phyloP scores from a whole-genome alignment of 2,888 invertebrate species.

The Hyposoter didymator region DNA sequence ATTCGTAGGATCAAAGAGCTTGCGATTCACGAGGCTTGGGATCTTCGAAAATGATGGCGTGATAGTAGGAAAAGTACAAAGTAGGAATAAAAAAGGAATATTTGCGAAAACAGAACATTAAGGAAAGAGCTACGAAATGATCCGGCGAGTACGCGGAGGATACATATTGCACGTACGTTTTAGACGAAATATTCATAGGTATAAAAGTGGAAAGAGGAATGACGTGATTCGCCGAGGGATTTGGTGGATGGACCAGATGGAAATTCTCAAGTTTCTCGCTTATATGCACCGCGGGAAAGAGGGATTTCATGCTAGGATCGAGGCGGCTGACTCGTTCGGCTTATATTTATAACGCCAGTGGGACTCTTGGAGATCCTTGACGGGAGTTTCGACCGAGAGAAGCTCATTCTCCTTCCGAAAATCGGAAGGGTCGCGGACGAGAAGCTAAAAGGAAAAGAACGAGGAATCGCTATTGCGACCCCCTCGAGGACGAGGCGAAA shows the following conservation, averaged over 20 bases:
- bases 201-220: background rate
- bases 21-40: background rate
- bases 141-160: background rate
- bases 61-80: background rate
- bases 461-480: slow-evolving; percentile 49
- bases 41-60: background rate
- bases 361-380: slow-evolving; percentile 58
- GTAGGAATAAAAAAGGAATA: background rate
- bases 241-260: slow-evolving; percentile 33
- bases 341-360: slow-evolving; percentile 65
- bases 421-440: slow-evolving; percentile 25
- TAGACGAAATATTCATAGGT: slow-evolving; percentile 16
- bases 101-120: background rate
- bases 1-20: background rate
- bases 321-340: slow-evolving; percentile 39
- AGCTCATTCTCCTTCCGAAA: slow-evolving; percentile 19
- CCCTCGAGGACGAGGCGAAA: slow-evolving; percentile 51
- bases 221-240: slow-evolving; percentile 40
- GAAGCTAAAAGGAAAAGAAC: slow-evolving; percentile 16
- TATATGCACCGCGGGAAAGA: slow-evolving; percentile 3
- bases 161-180: slow-evolving; percentile 11
- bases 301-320: slow-evolving; percentile 34
- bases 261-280: slow-evolving; percentile 35
- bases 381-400: slow-evolving; percentile 37
- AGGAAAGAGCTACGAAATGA: background rate